phyloP scores from a whole-genome alignment of 92 coral and sea anemone genomes.

The Porites lobata region DNA sequence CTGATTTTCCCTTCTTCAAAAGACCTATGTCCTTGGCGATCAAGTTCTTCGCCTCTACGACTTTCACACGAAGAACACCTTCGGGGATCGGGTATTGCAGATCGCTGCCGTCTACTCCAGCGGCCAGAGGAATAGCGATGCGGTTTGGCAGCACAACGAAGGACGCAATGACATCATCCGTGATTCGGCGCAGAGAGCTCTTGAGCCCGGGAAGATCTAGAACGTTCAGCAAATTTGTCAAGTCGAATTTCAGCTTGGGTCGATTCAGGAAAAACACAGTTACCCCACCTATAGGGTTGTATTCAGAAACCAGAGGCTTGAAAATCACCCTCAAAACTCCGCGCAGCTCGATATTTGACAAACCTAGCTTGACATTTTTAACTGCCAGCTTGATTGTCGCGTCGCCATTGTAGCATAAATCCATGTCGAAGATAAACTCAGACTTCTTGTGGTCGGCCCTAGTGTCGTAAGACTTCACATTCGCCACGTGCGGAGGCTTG shows the following conservation, averaged over 20 bases:
- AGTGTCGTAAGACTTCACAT: conserved; percentile 78
- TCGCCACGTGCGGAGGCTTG: conserved; percentile 84
- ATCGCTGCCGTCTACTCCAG: conserved; percentile 94
- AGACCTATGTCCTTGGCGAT: conserved; percentile 85
- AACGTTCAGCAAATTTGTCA: conserved; percentile 93
- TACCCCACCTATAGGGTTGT: conserved; percentile 94
- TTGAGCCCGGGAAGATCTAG: conserved; percentile 96
- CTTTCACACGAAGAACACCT: conserved; percentile 90
- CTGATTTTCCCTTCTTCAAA: conserved; percentile 92
- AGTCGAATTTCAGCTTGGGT: conserved; percentile 92
- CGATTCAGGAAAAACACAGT: conserved; percentile 95
- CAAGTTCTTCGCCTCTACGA: conserved; percentile 90
- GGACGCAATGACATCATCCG: conserved; percentile 89
- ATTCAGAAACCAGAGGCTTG: conserved; percentile 92
- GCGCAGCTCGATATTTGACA: conserved; percentile 85
- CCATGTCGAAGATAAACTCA: conserved; percentile 91
- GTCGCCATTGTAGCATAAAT: conserved; percentile 89
- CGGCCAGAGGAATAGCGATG: conserved; percentile 89
- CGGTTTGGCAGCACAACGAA: conserved; percentile 97
- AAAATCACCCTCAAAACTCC: conserved; percentile 91
- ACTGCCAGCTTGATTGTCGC: conserved; percentile 88
- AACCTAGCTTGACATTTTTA: conserved; percentile 83
- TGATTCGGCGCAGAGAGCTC: conserved; percentile 94
- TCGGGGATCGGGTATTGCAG: conserved; percentile 97
- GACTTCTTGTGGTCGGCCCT: conserved; percentile 58